phyloP scores from a whole-genome alignment of 2,888 invertebrate species.

The Chalcis sispes region DNA sequence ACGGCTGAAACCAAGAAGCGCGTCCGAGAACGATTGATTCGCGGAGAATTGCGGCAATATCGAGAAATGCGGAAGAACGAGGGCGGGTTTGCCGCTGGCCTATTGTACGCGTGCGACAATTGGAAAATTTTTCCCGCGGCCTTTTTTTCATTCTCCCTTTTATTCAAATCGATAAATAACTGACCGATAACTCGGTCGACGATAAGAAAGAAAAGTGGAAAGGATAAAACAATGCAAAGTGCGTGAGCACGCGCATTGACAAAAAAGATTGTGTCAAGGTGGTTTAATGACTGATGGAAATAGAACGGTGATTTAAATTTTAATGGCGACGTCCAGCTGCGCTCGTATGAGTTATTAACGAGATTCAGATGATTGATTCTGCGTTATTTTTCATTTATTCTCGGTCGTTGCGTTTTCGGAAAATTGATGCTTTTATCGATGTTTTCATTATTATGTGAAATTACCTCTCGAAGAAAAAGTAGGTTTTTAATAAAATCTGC shows the following conservation, averaged over 20 bases:
- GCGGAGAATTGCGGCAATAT: no score
- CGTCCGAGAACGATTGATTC: no score
- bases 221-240: neutral
- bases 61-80: no score
- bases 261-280: neutral
- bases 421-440: no score
- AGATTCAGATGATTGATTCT: slow-evolving; percentile 33
- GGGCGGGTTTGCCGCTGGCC: neutral
- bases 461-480: no score
- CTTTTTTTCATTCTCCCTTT: neutral
- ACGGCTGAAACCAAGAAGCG: neutral
- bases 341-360: slow-evolving; percentile 6
- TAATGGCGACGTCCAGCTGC: slow-evolving; percentile 7
- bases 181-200: neutral
- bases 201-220: neutral
- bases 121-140: neutral
- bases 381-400: neutral
- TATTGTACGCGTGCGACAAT: no score
- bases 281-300: slow-evolving; percentile 21
- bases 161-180: slow-evolving; percentile 23
- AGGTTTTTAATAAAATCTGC: no score
- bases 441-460: no score
- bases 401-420: no score
- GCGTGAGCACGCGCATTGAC: no score
- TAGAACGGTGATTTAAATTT: slow-evolving; percentile 26